Conservation (phyloP, 2,888 invertebrate species). For the Trachelus stipa region DNA sequence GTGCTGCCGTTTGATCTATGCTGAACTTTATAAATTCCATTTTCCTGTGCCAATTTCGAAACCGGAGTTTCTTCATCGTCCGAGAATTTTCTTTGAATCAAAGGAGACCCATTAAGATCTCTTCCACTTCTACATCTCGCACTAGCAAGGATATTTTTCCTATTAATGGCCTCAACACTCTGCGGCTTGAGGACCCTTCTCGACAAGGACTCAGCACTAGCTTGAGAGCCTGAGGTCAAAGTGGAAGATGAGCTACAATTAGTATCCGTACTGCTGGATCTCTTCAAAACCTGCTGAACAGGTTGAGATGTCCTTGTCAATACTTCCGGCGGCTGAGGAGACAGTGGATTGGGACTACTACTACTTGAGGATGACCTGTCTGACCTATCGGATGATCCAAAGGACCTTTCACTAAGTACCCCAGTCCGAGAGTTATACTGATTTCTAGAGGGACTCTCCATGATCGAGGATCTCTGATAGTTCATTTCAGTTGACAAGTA, state of each 20-base stretch:
- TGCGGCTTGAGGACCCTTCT: conserved; percentile 79
- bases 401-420: neutral
- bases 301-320: conserved; percentile 41
- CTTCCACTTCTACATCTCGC: conserved; percentile 87
- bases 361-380: conserved; percentile 67
- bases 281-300: conserved; percentile 69
- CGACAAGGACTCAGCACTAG: conserved; percentile 71
- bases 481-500: conserved; percentile 69
- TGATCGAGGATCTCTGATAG: conserved; percentile 64
- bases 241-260: conserved; percentile 80
- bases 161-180: conserved; percentile 85
- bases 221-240: conserved; percentile 80
- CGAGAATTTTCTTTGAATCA: conserved; percentile 77
- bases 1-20: conserved; percentile 24
- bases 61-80: conserved; percentile 52
- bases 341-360: conserved; percentile 63
- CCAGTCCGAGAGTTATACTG: neutral
- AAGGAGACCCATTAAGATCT: conserved; percentile 79
- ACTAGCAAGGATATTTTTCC: conserved; percentile 88
- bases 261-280: conserved; percentile 80
- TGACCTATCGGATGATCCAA: conserved; percentile 33
- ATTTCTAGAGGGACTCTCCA: conserved; percentile 55
- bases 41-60: conserved; percentile 13
- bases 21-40: neutral
- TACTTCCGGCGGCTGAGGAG: conserved; percentile 37